A percentile compares a stretch with the other conserved stretches of the same genome.
Conservation (phyloP, 2,888 invertebrate genomes). For the Habroteleia sp. region DNA sequence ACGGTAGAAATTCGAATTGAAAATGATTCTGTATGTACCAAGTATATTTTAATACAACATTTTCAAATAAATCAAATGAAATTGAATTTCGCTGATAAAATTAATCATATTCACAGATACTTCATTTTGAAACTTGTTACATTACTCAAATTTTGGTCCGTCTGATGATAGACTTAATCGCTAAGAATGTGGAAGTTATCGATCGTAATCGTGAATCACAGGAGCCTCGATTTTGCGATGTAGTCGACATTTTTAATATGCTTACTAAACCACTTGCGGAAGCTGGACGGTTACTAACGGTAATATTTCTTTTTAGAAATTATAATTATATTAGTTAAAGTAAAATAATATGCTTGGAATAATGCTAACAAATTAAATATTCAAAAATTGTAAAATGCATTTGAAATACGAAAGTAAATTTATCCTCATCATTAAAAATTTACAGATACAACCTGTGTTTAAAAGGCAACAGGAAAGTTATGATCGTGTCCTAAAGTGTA, state of each 20-base stretch:
- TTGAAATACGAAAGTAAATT: too few species aligned
- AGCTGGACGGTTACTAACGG: constrained; percentile 80
- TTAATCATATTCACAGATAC: constrained; percentile 80
- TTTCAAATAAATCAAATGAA: too few species aligned
- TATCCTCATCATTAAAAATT: too few species aligned
- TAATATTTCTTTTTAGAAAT: constrained; percentile 62
- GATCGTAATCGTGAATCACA: constrained; percentile 81
- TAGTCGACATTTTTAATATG: constrained; percentile 86
- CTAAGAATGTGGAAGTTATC: constrained; percentile 83
- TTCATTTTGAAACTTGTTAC: constrained; percentile 90
- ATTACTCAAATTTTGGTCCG: constrained; percentile 92
- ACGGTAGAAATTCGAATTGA: constrained; percentile 90
- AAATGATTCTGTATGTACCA: constrained; percentile 86
- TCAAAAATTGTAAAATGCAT: too few species aligned
- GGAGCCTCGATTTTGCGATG: constrained; percentile 86
- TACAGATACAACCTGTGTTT: constrained; percentile 86
- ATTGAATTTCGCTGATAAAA: constrained; percentile 5
- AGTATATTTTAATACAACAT: too few species aligned
- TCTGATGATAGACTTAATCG: constrained; percentile 88
- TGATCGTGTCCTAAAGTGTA: constrained; percentile 90
- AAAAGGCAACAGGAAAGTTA: constrained; percentile 90
- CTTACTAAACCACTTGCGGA: constrained; percentile 84
- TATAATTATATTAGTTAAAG: too few species aligned
- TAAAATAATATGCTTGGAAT: too few species aligned
- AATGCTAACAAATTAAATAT: too few species aligned